Conservation (phyloP, 2,797 vertebrate species). For the Aythya fuligula region DNA sequence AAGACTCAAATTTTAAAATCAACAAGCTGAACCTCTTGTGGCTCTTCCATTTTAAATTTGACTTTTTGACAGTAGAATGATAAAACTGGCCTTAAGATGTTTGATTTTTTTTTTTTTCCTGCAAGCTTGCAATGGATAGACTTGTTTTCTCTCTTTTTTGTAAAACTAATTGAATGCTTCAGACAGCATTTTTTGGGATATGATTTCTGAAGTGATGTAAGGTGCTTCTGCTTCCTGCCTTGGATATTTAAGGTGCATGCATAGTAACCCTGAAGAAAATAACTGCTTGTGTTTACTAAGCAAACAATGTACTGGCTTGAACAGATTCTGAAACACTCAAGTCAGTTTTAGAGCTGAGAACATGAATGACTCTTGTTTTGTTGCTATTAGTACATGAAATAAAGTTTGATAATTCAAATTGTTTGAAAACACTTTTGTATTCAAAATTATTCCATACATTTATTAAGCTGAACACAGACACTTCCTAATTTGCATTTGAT, state of each 20-base stretch:
- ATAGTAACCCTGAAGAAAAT: not conserved
- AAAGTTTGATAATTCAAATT: not conserved
- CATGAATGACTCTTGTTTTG: not conserved
- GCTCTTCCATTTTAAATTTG: not conserved
- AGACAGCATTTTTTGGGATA: not conserved
- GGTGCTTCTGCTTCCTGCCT: not conserved
- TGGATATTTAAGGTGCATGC: not conserved
- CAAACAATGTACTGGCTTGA: not conserved
- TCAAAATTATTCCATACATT: not conserved
- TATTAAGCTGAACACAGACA: not conserved
- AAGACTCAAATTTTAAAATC: not conserved
- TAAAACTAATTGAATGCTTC: not conserved
- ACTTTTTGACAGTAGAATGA: not conserved
- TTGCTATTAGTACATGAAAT: not conserved
- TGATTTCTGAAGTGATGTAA: not conserved
- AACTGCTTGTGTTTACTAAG: not conserved
- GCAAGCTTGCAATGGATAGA: not conserved
- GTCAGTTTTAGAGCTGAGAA: not conserved
- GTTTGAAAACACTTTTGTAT: not conserved
- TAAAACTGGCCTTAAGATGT: not conserved
- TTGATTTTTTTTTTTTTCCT: not conserved
- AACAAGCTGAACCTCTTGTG: not conserved
- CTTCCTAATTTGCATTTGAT: not conserved
- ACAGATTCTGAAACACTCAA: not conserved
- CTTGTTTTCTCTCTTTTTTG: not conserved